Percentiles rank a stretch among this genome's conserved stretches.
Conservation (phyloP, 2,113 vertebrate species). For the Sinosuthora webbiana region DNA sequence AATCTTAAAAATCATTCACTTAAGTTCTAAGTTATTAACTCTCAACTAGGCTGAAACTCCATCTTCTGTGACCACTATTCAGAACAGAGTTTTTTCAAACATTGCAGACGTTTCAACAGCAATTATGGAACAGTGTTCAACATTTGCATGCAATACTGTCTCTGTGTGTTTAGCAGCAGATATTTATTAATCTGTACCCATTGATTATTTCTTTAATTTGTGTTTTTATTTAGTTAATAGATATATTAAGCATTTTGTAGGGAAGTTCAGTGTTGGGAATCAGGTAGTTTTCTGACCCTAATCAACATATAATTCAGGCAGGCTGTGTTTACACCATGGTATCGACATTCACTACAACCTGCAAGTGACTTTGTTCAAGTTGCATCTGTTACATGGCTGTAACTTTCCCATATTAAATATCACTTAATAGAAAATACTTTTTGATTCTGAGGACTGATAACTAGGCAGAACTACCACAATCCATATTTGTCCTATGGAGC, state of each 20-base stretch:
- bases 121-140: not conserved
- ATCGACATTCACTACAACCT: not conserved
- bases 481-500: not conserved
- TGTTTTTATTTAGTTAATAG: not conserved
- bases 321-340: not conserved
- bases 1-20: not conserved
- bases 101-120: not conserved
- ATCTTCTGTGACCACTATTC: not conserved
- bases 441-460: not conserved
- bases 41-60: not conserved
- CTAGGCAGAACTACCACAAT: not conserved
- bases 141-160: not conserved
- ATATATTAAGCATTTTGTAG: not conserved
- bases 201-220: not conserved
- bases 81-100: not conserved
- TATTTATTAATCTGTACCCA: not conserved
- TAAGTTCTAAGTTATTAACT: not conserved
- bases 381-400: not conserved
- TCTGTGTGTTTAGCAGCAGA: not conserved
- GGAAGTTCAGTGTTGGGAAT: not conserved
- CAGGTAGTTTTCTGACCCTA: not conserved
- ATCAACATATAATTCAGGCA: not conserved
- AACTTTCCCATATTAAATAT: not conserved
- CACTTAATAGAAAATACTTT: not conserved
- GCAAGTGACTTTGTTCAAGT: not conserved